Base-by-base conservation (phyloP, 2,797 vertebrate species). In the Melopsittacus undulatus region DNA sequence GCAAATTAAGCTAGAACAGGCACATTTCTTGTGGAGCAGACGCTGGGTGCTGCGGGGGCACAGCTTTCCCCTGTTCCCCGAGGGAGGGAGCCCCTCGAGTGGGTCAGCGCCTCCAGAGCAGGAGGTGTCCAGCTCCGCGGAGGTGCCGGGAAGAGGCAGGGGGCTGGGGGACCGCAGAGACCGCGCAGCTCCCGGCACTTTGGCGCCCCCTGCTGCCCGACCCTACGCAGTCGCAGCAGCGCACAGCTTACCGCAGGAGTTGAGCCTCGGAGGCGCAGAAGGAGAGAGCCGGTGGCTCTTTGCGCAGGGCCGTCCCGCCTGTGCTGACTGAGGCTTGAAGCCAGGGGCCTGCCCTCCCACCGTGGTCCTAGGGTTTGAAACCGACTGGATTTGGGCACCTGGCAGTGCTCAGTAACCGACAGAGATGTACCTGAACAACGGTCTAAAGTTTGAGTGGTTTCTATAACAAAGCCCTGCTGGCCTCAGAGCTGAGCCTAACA, bases 331-430 rank as follows among this genome's bases (percentile, higher is more conserved):
- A 43, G 38, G 2, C 22, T 4, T 6, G 59, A 24, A 54, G 30
- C 11, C 32, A 2, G 12, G 6, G 40, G 30, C 20, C 19, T 22
- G 16, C 34, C 9, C 8, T 26, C 13, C 51, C 5, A 1, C 15
- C 22, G 2, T 23, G 2, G 5, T 9, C 17, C 32, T 1, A n/a
- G 17, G 13, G 1, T 11, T 11, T 23, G 82, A 32, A 38, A 23
- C 2, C 4, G 7, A 1, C 16, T 1, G 38, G 68, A 4, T 40
- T 10, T 1, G 7, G 23, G 27, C 4, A 3, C 30, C 62, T 12
- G 72, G 64, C 51, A 29, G 30, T 0, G 2, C 29, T 54, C 16
- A 2, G 15, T 6, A 13, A 30, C 0, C 19, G 38, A 21, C 2
- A 5, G 27, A 36, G 17, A 5, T 3, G 45, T 10, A 40, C 40